Evolutionary conservation across 1,140 invertebrate species (phyloP).

Genomic region (Ceratina australensis): DNA sequence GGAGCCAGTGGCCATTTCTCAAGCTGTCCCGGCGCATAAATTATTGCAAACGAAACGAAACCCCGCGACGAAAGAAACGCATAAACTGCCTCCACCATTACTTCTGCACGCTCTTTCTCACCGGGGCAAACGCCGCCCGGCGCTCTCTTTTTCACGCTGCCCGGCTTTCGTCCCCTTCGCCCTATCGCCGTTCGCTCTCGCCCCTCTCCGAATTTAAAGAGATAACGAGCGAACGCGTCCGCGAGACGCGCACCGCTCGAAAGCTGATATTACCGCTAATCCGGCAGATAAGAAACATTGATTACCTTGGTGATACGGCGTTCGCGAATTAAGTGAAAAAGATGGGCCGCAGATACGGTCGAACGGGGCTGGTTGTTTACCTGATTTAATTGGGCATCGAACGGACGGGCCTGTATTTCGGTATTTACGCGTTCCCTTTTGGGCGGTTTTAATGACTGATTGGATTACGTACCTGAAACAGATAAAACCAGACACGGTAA

Average conservation of each 20-base stretch:
- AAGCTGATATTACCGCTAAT: slow-evolving; percentile 62
- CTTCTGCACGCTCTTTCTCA: neutral
- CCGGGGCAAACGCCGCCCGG: neutral
- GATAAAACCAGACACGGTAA: slow-evolving; percentile 48
- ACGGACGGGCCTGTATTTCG: slow-evolving; percentile 39
- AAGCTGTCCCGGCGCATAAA: slow-evolving; percentile 76
- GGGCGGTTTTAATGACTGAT: slow-evolving; percentile 40
- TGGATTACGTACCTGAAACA: slow-evolving; percentile 73
- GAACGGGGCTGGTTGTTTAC: slow-evolving; percentile 43
- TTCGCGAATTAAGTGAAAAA: slow-evolving; percentile 47
- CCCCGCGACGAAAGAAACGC: slow-evolving; percentile 73
- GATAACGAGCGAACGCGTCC: too few species aligned
- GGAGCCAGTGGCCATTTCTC: slow-evolving; percentile 76
- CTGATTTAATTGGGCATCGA: slow-evolving; percentile 50
- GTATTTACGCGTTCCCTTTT: slow-evolving; percentile 42
- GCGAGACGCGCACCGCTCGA: neutral
- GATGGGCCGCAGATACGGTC: neutral
- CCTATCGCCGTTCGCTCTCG: slow-evolving; percentile 2
- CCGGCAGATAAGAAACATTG: slow-evolving; percentile 53
- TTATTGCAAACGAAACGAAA: slow-evolving; percentile 78
- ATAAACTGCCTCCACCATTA: slow-evolving; percentile 65
- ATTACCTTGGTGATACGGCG: too few species aligned
- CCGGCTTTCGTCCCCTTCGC: slow-evolving; percentile 42
- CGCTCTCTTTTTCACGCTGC: slow-evolving; percentile 21
- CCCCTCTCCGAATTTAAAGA: neutral